A percentile compares a stretch with the other conserved stretches of the same genome.
These are phyloP conservation scores for Acyrthosiphon pisum DNA, from an alignment of 1,140 invertebrate genomes.

Conservation along the genomic window DNA sequence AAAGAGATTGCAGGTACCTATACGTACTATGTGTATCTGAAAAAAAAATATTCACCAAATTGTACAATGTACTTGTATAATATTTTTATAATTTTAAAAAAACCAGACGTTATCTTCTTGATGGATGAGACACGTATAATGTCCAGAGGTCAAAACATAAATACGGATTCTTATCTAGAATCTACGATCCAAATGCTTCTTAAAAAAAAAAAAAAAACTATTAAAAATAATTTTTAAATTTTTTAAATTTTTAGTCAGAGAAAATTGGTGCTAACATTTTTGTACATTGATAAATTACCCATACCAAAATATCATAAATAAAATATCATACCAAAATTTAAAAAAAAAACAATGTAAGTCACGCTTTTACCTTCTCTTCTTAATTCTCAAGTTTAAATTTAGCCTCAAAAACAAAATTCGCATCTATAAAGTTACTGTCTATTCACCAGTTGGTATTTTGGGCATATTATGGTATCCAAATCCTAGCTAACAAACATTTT, in stretches of 20 bases:
- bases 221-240: neutral
- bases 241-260: neutral
- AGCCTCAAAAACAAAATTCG: no score
- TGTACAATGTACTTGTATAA: neutral
- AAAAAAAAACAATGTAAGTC: no score
- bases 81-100: neutral
- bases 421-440: no score
- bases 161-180: neutral
- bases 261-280: neutral
- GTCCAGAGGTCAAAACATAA: neutral
- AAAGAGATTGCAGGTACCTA: neutral
- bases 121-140: neutral
- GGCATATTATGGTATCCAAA: no score
- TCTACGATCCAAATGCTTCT: neutral
- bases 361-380: no score
- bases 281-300: no score
- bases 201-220: neutral
- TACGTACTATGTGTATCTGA: neutral
- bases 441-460: no score
- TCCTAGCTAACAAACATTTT: no score
- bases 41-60: neutral
- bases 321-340: no score
- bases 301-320: no score
- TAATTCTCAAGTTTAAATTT: no score
- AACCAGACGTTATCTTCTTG: neutral